Evolutionary conservation across 2,888 invertebrate genomes (phyloP).

Genomic region (Tiliacea citrago): DNA sequence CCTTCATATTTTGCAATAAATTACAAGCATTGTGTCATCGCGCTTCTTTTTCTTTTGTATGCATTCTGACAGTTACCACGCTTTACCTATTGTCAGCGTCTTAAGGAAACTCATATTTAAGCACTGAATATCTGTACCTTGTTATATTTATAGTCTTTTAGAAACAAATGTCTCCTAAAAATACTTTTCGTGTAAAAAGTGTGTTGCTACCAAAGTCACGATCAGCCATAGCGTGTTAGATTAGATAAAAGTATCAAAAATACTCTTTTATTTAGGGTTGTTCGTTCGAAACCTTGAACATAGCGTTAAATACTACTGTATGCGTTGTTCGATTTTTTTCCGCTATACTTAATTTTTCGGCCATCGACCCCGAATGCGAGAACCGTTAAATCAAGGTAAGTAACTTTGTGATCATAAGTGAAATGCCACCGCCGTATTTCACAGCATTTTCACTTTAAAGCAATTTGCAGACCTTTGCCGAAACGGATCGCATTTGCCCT

Average conservation of each 20-base stretch:
- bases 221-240: conserved; percentile 30
- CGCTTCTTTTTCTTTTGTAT: no score
- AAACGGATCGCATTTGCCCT: conserved; percentile 8
- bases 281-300: conserved; percentile 15
- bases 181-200: background rate
- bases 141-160: background rate
- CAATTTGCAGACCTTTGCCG: conserved; percentile 19
- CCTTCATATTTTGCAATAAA: no score
- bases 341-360: conserved; percentile 28
- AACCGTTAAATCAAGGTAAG: conserved; percentile 40
- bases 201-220: conserved; percentile 16
- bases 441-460: conserved; percentile 34
- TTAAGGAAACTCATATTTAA: no score
- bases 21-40: no score
- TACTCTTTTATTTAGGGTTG: background rate
- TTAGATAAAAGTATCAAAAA: conserved; percentile 29
- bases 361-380: conserved; percentile 38
- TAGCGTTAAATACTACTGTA: background rate
- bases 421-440: conserved; percentile 27
- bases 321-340: conserved; percentile 16
- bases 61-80: no score
- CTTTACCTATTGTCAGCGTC: no score
- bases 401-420: conserved; percentile 24
- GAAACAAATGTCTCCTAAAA: conserved; percentile 1
- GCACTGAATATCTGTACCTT: no score